These are phyloP conservation scores for Montipora foliosa DNA, from an alignment of 64 coral and sea anemone genomes.

Conservation along the genomic window DNA sequence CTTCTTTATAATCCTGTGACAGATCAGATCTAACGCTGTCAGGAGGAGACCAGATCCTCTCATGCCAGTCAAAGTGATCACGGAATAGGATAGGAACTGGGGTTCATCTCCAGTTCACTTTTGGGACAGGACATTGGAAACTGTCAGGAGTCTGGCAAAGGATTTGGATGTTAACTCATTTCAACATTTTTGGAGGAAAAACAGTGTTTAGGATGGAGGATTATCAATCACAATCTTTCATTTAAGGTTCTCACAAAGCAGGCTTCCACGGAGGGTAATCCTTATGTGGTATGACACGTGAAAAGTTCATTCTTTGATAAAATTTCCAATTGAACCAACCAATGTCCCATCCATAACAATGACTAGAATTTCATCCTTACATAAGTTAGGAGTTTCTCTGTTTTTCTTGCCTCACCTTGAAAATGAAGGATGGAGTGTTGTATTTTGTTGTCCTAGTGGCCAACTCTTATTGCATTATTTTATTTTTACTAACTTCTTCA, in stretches of 20 bases:
- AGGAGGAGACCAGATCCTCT: conserved; percentile 49
- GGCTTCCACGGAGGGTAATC: conserved; percentile 23
- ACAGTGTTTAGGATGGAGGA: conserved; percentile 46
- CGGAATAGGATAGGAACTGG: conserved; percentile 60
- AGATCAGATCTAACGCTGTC: conserved; percentile 53
- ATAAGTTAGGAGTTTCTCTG: neutral
- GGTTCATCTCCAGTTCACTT: conserved; percentile 45
- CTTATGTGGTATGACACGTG: conserved; percentile 21
- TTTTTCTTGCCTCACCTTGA: neutral
- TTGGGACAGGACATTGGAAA: conserved; percentile 53
- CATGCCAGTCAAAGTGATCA: conserved; percentile 48
- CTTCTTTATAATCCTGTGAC: conserved; percentile 59
- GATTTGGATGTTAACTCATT: conserved; percentile 59
- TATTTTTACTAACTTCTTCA: conserved; percentile 22
- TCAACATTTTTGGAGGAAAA: conserved; percentile 63
- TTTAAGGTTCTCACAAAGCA: conserved; percentile 37
- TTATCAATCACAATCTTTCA: conserved; percentile 50
- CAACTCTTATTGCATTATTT: neutral
- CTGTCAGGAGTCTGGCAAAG: conserved; percentile 38
- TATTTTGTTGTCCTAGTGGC: neutral
- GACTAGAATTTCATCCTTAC: neutral
- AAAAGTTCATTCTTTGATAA: neutral
- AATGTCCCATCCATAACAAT: neutral
- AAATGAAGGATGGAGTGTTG: neutral
- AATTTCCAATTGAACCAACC: conserved; percentile 14